A percentile compares a stretch with the other conserved stretches of the same genome.
Conservation (phyloP, 1,140 invertebrate genomes). For the Phocides pigmalion region DNA sequence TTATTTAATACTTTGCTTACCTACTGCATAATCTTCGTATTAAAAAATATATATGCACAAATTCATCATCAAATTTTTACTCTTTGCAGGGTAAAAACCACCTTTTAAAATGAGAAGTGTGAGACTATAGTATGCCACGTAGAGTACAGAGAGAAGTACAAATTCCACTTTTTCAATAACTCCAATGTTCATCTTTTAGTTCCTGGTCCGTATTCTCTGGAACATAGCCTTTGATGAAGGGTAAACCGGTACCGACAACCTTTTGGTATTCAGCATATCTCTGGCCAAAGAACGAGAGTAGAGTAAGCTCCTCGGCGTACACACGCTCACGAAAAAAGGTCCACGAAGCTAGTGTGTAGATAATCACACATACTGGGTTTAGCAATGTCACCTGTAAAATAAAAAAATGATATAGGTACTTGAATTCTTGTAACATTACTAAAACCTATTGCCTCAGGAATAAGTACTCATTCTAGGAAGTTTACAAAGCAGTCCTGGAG, state of each 20-base stretch:
- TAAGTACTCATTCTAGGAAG: too few species aligned
- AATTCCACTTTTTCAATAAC: slow-evolving; percentile 37
- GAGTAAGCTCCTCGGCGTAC: slow-evolving; percentile 94
- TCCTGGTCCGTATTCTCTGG: slow-evolving; percentile 45
- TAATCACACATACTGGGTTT: slow-evolving; percentile 95
- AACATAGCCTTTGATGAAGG: slow-evolving; percentile 94
- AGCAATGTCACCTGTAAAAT: slow-evolving; percentile 90
- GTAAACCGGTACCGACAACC: slow-evolving; percentile 94
- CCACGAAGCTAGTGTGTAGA: slow-evolving; percentile 94
- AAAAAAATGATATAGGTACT: too few species aligned
- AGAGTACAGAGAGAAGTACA: too few species aligned
- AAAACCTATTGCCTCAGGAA: too few species aligned
- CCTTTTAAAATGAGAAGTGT: too few species aligned
- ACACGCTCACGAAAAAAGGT: slow-evolving; percentile 96
- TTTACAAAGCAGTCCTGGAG: too few species aligned
- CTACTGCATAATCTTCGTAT: too few species aligned
- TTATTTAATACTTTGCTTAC: too few species aligned
- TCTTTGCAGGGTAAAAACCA: too few species aligned
- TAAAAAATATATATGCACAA: not conserved
- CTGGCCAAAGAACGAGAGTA: slow-evolving; percentile 96
- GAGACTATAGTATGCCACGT: too few species aligned
- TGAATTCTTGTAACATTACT: too few species aligned
- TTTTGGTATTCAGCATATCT: slow-evolving; percentile 96
- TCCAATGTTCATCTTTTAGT: slow-evolving; percentile 48
- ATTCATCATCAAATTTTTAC: too few species aligned